Base-by-base conservation (phyloP, 2,888 invertebrate species). In the Trissonchulus latispiculum region DNA sequence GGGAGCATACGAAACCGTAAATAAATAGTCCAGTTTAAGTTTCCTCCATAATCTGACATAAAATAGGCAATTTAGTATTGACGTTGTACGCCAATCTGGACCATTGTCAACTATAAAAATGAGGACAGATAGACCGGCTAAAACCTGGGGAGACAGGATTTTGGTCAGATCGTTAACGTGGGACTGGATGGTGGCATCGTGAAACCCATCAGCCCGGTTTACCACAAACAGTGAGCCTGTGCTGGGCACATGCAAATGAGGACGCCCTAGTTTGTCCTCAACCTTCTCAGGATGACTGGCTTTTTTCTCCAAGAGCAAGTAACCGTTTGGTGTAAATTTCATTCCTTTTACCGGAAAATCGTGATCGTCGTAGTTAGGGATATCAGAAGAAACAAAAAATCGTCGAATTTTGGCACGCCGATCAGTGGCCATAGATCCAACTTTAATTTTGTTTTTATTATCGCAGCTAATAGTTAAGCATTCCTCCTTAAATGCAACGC, bases 281-380 rank as follows among this genome's bases (percentile, higher is more conserved):
- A 23, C n/a, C 2, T 15, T 48, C 8, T 3, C 8, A 15, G 8
- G 64, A 29, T 64, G 15, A 18, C 15, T 8, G 8, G 61, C 3
- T n/a, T n/a, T n/a, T 2, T 3, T 2, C 29, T 64, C 31, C 29
- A 70, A 31, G 3, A 31, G 37, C 48, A 70, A 8, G 35, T 70
- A 70, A 29, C 70, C 70, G 2, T 8, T 48, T 2, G 70, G 70
- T 2, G 61, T 70, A 29, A 70, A 31, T 28, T 70, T 70, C 31
- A 31, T 31, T 29, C 31, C 61, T 2, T 2, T 23, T n/a, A 64
- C 8, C 28, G 70, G 70, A 28, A 70, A 70, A 70, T 70, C 70
- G 48, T 70, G 70, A 59, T 70, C 70, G 3, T 2, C 2, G 48
- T 62, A 70, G 59, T 70, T 70, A 28, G 70, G 70, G 2, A 29